Evolutionary conservation across 2,113 vertebrate genomes (phyloP).

Genomic region (Corynorhinus townsendii): DNA sequence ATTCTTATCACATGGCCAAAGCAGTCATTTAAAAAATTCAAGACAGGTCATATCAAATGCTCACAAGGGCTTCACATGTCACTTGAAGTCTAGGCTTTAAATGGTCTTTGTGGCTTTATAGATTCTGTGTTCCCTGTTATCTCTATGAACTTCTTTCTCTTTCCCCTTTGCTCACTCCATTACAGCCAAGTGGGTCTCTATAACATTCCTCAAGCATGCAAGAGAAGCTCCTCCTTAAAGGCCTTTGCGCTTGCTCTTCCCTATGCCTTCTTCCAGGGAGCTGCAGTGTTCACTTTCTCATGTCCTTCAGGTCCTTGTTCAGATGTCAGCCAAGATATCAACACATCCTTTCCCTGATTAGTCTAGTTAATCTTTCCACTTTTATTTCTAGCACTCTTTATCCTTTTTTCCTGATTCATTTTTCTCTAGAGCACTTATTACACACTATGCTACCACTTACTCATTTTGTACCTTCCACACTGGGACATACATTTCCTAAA

Average conservation of each 20-base stretch:
- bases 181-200: not conserved
- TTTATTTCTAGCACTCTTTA: not conserved
- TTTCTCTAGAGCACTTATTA: not conserved
- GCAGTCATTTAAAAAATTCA: not conserved
- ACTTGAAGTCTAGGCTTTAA: not conserved
- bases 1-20: not conserved
- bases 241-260: not conserved
- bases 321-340: not conserved
- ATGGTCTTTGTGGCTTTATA: not conserved
- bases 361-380: not conserved
- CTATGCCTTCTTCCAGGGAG: not conserved
- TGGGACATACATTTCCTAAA: not conserved
- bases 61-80: not conserved
- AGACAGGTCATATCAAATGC: not conserved
- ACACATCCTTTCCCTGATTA: not conserved
- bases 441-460: not conserved
- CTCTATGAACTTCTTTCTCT: not conserved
- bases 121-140: not conserved
- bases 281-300: not conserved
- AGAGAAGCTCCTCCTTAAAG: not conserved
- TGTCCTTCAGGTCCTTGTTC: not conserved
- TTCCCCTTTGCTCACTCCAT: not conserved
- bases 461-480: not conserved
- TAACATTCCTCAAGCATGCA: not conserved
- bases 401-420: not conserved